Percentiles rank a stretch among this genome's conserved stretches.
phyloP scores from a whole-genome alignment of 1,140 invertebrate species.

The Nasonia vitripennis region DNA sequence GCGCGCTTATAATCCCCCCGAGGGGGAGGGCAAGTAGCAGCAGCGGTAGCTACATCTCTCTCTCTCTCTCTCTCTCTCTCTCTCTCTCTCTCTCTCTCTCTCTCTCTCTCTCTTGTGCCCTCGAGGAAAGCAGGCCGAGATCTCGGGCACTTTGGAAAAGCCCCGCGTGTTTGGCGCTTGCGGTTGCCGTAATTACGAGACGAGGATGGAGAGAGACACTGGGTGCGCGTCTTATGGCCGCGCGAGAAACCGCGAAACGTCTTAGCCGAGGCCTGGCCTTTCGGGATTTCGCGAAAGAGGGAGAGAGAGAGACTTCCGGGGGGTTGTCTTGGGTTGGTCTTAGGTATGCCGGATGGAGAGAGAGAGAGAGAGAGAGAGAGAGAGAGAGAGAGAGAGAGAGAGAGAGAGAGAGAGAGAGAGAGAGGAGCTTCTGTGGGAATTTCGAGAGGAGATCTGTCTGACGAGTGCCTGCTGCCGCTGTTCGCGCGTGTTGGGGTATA shows the following conservation, averaged over 20 bases:
- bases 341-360: neutral
- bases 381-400: too few relatives aligned
- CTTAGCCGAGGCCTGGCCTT: conserved; percentile 38
- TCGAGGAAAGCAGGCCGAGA: conserved; percentile 17
- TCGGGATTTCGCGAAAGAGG: conserved; percentile 31
- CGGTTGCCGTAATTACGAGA: conserved; percentile 50
- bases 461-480: neutral
- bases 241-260: conserved; percentile 53
- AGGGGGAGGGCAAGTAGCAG: neutral
- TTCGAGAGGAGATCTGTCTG: conserved; percentile 5
- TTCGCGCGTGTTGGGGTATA: neutral
- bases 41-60: neutral
- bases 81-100: conserved; percentile 13
- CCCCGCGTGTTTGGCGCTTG: conserved; percentile 33
- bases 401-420: too few relatives aligned
- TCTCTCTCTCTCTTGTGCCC: conserved; percentile 22
- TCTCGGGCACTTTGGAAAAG: conserved; percentile 22
- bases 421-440: neutral
- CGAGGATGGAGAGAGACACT: neutral
- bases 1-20: conserved; percentile 5
- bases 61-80: conserved; percentile 18
- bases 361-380: neutral
- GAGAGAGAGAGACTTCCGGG: neutral
- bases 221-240: neutral
- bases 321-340: neutral